Percentiles rank a stretch among this genome's conserved stretches.
Evolutionary conservation across 2,113 vertebrate species (phyloP).

Genomic region (Seriola dumerili): DNA sequence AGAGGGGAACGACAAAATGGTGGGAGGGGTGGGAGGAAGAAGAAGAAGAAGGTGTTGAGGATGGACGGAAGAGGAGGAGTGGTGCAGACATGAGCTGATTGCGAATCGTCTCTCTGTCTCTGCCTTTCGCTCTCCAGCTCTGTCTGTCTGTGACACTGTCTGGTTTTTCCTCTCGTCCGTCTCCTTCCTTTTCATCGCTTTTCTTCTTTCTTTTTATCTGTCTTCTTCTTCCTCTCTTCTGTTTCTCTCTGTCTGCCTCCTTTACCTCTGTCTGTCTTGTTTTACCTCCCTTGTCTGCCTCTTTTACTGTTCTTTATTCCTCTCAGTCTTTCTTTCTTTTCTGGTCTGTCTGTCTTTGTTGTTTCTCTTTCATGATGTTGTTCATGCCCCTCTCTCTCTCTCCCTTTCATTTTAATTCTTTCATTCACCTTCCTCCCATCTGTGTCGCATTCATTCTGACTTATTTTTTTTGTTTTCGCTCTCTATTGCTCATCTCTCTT

Average conservation of each 20-base stretch:
- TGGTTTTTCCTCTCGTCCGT: neutral
- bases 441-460: neutral
- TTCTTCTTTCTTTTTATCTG: neutral
- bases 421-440: neutral
- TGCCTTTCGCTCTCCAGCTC: slow-evolving; percentile 19
- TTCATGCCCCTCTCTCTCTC: neutral
- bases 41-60: neutral
- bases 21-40: slow-evolving; percentile 53
- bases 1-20: slow-evolving; percentile 75
- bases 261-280: neutral
- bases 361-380: neutral
- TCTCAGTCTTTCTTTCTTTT: neutral
- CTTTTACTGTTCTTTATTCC: neutral
- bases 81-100: slow-evolving; percentile 65
- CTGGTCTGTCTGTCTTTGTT: neutral
- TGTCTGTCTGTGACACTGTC: neutral
- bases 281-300: neutral
- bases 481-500: too few species aligned
- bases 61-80: slow-evolving; percentile 27
- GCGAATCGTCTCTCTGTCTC: slow-evolving; percentile 30
- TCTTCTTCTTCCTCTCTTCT: neutral
- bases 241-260: neutral
- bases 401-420: neutral
- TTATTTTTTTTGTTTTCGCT: too few species aligned
- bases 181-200: neutral